Base-by-base conservation (phyloP, 2,797 vertebrate genomes). In the Crenuchus spilurus region DNA sequence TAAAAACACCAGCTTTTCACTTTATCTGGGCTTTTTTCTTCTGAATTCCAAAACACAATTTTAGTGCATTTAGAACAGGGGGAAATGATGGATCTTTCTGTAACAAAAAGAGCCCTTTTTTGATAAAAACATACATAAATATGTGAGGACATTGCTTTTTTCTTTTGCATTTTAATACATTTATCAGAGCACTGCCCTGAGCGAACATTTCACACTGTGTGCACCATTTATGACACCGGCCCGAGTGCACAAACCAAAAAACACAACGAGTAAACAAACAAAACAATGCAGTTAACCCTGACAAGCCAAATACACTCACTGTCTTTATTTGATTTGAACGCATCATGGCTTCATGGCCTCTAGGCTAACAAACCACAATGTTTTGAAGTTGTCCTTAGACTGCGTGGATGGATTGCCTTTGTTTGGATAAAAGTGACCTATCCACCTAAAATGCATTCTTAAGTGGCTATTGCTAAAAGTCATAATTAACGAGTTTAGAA, bases 361-460 rank as follows among this genome's bases (percentile, higher is more conserved):
- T 8, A 2, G 44, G 18, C 18, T 18, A 48, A 20, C 18, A 6
- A 48, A 1, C 2, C 7, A 7, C 0, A 2, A 1, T 18, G 2
- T 8, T 48, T 20, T 20, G 44, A 48, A 20, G n/a, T 18, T n/a
- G 30, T 26, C 13, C 13, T 37, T 30, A 18, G 14, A 67, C 84
- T 84, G 86, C 88, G 86, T 88, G 86, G 85, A 81, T 52, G 4
- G 42, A n/a, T 4, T 63, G 22, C n/a, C 16, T 44, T 26, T 26
- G 22, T 14, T 41, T 42, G 14, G 26, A 28, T 44, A 31, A 2
- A 13, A 30, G 6, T 42, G 22, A 20, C 46, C 13, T 13, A 13
- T 41, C 1, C 37, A n/a, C n/a, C n/a, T n/a, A n/a, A n/a, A n/a
- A n/a, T n/a, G n/a, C n/a, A n/a, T n/a, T n/a, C n/a, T n/a, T n/a